Percentiles rank a stretch among this genome's conserved stretches.
Conservation (phyloP, 2,797 vertebrate genomes). For the Mormyrops attenuatus region DNA sequence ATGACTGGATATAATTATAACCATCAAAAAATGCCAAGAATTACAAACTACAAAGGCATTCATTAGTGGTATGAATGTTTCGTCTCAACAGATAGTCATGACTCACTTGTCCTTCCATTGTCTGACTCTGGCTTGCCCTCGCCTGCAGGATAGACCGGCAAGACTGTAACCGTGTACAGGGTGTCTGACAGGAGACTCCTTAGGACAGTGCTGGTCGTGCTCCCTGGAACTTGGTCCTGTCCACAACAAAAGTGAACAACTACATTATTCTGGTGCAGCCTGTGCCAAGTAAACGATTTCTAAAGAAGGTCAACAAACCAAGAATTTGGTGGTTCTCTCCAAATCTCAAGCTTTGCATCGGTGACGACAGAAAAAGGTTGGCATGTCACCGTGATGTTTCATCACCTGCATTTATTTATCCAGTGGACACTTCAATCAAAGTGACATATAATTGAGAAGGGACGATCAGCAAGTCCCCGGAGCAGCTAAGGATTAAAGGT, state of each 20-base stretch:
- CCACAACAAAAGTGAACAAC: neutral
- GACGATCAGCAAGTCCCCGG: neutral
- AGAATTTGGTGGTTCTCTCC: neutral
- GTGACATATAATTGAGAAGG: neutral
- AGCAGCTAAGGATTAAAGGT: neutral
- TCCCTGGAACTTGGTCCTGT: conserved; percentile 83
- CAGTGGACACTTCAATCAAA: neutral
- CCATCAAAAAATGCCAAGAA: neutral
- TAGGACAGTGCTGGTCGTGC: conserved; percentile 79
- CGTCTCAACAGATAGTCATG: neutral
- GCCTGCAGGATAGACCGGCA: conserved; percentile 84
- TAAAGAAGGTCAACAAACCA: neutral
- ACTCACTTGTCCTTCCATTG: conserved; percentile 46
- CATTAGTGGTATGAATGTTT: neutral
- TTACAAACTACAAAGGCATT: neutral
- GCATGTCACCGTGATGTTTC: neutral
- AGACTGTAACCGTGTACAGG: conserved; percentile 75
- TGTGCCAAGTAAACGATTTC: neutral
- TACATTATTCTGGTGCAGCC: neutral
- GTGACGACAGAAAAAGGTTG: neutral
- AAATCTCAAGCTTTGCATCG: neutral
- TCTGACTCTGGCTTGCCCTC: conserved; percentile 80
- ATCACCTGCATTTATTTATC: neutral
- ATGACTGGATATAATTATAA: neutral
- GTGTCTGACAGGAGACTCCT: conserved; percentile 79